Percentiles rank a stretch among this genome's conserved stretches.
phyloP scores from a whole-genome alignment of 37 sponge, comb jelly and placozoan genomes.

The Dysidea cf. avara region DNA sequence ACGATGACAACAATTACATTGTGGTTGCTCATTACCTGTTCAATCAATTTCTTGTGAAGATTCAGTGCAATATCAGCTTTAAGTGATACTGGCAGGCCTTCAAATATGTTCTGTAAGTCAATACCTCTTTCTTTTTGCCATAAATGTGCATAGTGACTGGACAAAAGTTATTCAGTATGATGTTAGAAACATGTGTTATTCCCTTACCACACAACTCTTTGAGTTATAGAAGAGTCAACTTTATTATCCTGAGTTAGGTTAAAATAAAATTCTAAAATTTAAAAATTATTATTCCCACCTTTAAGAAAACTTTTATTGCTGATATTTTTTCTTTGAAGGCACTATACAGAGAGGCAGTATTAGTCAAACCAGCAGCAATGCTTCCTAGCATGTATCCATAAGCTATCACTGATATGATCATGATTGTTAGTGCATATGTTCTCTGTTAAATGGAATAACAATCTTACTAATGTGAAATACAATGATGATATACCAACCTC shows the following conservation, averaged over 20 bases:
- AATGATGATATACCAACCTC: no score
- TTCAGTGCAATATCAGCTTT: conserved; percentile 72
- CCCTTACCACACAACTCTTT: conserved; percentile 49
- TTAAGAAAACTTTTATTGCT: conserved; percentile 57
- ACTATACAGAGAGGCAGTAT: conserved; percentile 62
- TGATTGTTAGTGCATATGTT: conserved; percentile 38
- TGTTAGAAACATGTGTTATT: background rate
- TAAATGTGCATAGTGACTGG: conserved; percentile 62
- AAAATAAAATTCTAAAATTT: background rate
- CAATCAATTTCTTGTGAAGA: conserved; percentile 75
- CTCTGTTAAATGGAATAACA: conserved; percentile 30
- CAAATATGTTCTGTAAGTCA: conserved; percentile 53
- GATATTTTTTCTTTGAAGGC: conserved; percentile 69
- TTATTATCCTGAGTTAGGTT: conserved; percentile 30
- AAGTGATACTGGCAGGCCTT: conserved; percentile 72
- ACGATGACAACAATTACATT: conserved; percentile 1
- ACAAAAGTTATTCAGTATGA: conserved; percentile 9
- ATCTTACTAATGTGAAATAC: no score
- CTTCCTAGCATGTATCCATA: conserved; percentile 84
- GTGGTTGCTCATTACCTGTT: conserved; percentile 42
- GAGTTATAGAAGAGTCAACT: conserved; percentile 17
- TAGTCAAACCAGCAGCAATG: conserved; percentile 80
- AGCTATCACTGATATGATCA: conserved; percentile 59
- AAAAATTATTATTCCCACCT: conserved; percentile 7
- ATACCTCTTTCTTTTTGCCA: conserved; percentile 79